Conservation (phyloP, 2,113 vertebrate species). For the Acrocephalus kingi region DNA sequence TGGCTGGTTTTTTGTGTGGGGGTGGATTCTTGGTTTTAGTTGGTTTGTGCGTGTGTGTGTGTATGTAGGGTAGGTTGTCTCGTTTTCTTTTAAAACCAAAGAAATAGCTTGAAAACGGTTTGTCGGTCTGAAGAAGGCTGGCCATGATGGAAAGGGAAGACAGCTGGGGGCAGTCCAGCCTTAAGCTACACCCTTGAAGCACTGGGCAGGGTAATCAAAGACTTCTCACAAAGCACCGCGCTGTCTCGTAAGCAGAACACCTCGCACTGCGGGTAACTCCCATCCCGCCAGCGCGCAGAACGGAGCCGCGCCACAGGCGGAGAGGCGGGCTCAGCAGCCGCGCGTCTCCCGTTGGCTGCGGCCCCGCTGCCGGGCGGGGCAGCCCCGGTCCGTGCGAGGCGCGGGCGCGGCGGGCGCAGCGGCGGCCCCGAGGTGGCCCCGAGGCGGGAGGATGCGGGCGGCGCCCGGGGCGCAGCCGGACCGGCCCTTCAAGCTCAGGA, state of each 20-base stretch:
- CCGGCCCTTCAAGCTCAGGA: slow-evolving; percentile 84
- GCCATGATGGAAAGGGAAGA: neutral
- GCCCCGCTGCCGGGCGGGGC: neutral
- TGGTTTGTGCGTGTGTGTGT: too few relatives aligned
- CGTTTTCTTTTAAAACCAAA: neutral
- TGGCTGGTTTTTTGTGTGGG: neutral
- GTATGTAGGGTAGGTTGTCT: too few relatives aligned
- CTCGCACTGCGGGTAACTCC: fast-evolving
- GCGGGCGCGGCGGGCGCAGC: neutral
- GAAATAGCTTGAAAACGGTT: neutral
- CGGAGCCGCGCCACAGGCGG: fast-evolving
- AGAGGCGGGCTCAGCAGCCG: neutral
- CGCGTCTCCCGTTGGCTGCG: fast-evolving
- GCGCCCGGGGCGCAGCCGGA: slow-evolving; percentile 50
- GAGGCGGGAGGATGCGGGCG: slow-evolving; percentile 70
- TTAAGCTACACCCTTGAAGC: neutral
- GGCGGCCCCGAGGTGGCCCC: fast-evolving
- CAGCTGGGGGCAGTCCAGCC: neutral
- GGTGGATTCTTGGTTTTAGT: neutral
- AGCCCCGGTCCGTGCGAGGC: neutral
- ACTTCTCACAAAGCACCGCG: fast-evolving
- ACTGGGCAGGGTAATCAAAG: fast-evolving
- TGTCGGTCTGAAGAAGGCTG: neutral
- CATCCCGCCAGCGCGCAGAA: fast-evolving
- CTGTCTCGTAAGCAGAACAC: fast-evolving